These are phyloP conservation scores for Danionella dracula DNA, from an alignment of 2,797 vertebrate species.

Conservation along the genomic window DNA sequence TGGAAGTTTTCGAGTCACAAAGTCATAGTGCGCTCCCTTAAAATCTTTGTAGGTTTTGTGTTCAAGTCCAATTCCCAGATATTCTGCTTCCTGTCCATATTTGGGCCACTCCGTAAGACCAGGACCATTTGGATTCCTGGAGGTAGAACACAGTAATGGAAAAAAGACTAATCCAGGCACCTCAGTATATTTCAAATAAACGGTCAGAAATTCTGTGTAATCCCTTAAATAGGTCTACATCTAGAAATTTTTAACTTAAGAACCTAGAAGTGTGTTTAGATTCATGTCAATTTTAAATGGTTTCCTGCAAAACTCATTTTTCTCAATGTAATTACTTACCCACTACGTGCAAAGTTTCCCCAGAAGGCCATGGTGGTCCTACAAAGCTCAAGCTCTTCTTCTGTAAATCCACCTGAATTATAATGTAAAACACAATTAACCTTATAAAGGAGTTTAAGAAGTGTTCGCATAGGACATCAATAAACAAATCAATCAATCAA, in stretches of 20 bases:
- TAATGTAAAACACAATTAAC: background rate
- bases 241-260: no score
- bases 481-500: no score
- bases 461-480: no score
- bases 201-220: no score
- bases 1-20: slow-evolving; percentile 61
- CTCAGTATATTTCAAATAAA: no score
- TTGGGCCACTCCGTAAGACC: slow-evolving; percentile 63
- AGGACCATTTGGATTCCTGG: slow-evolving; percentile 66
- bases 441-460: no score
- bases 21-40: slow-evolving; percentile 58
- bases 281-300: no score
- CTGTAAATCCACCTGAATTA: slow-evolving; percentile 40
- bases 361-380: slow-evolving; percentile 73
- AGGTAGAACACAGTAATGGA: no score
- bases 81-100: slow-evolving; percentile 52
- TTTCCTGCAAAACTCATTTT: no score
- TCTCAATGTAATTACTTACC: slow-evolving; percentile 58
- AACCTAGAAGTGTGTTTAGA: no score
- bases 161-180: no score
- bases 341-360: slow-evolving; percentile 77
- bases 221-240: no score
- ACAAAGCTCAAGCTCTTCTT: slow-evolving; percentile 66
- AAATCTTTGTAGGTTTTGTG: slow-evolving; percentile 56
- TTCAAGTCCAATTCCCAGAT: slow-evolving; percentile 58